phyloP scores from a whole-genome alignment of 2,797 vertebrate species.

The Sebastes kiyomatsui region DNA sequence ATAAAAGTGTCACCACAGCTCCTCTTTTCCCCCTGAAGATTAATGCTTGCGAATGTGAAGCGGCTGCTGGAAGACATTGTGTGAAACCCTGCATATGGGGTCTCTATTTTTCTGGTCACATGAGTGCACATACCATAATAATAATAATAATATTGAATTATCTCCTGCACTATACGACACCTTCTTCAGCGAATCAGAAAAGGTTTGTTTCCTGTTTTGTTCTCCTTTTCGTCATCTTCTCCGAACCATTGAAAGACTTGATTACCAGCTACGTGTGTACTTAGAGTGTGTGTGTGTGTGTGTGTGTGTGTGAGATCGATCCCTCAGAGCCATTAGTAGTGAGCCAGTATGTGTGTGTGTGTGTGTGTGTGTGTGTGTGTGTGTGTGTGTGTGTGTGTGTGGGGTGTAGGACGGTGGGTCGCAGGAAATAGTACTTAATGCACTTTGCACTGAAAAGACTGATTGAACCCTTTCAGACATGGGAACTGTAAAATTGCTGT shows the following conservation, averaged over 20 bases:
- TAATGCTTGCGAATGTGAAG: background rate
- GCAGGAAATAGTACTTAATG: conserved; percentile 48
- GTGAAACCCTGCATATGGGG: background rate
- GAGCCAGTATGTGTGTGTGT: conserved; percentile 6
- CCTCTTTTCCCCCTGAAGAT: background rate
- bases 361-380: background rate
- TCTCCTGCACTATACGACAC: background rate
- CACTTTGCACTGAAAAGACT: conserved; percentile 56
- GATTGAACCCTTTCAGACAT: conserved; percentile 44
- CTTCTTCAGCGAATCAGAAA: background rate
- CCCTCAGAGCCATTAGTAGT: conserved; percentile 48
- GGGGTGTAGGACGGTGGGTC: background rate
- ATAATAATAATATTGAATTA: background rate
- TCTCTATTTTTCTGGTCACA: background rate
- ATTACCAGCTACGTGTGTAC: conserved; percentile 40
- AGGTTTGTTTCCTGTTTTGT: background rate
- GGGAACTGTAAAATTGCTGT: background rate
- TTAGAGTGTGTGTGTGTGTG: conserved; percentile 24
- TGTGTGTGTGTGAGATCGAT: conserved; percentile 49
- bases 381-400: too few species aligned
- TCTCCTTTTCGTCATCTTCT: background rate
- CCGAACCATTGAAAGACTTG: conserved; percentile 20
- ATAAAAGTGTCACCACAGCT: background rate
- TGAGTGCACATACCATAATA: background rate
- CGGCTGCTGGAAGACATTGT: background rate